phyloP scores from a whole-genome alignment of 2,888 invertebrate genomes.

The Drosophila emarginata region DNA sequence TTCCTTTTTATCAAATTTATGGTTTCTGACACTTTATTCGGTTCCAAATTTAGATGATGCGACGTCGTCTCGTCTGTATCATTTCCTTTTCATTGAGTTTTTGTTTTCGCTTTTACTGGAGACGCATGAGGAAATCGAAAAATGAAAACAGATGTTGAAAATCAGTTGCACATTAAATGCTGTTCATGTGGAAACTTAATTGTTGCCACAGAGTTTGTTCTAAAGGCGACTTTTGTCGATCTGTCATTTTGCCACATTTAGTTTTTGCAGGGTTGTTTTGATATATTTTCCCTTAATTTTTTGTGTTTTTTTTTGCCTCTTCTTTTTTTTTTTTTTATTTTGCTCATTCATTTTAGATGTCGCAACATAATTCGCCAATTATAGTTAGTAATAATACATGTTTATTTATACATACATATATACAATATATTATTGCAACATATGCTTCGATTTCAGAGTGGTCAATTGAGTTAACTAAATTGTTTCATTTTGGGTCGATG shows the following conservation, averaged over 20 bases:
- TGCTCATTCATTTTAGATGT: constrained; percentile 19
- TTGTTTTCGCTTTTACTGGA: constrained; percentile 6
- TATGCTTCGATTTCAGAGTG: constrained; percentile 40
- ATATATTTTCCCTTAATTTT: constrained; percentile 49
- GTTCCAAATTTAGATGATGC: constrained; percentile 63
- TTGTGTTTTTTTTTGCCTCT: constrained; percentile 28
- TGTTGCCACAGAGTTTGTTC: constrained; percentile 64
- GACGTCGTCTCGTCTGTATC: constrained; percentile 56
- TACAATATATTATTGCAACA: constrained; percentile 37
- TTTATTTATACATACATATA: constrained; percentile 40
- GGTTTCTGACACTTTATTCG: constrained; percentile 64
- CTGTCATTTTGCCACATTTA: constrained; percentile 55
- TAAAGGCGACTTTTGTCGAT: constrained; percentile 38
- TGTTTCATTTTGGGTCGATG: constrained; percentile 21
- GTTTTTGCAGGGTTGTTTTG: constrained; percentile 50
- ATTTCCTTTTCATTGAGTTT: constrained; percentile 68
- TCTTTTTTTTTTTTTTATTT: constrained; percentile 39
- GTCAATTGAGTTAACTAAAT: constrained; percentile 24
- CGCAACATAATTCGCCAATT: constrained; percentile 17
- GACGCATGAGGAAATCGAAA: constrained; percentile 59
- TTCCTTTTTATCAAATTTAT: constrained; percentile 57
- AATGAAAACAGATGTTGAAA: constrained; percentile 81
- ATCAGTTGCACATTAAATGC: constrained; percentile 81
- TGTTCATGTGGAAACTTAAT: constrained; percentile 80
- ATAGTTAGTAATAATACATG: constrained; percentile 32